Percentiles rank a stretch among this genome's conserved stretches.
Conservation (phyloP, 2,113 vertebrate genomes). For the Indicator maculatus region DNA sequence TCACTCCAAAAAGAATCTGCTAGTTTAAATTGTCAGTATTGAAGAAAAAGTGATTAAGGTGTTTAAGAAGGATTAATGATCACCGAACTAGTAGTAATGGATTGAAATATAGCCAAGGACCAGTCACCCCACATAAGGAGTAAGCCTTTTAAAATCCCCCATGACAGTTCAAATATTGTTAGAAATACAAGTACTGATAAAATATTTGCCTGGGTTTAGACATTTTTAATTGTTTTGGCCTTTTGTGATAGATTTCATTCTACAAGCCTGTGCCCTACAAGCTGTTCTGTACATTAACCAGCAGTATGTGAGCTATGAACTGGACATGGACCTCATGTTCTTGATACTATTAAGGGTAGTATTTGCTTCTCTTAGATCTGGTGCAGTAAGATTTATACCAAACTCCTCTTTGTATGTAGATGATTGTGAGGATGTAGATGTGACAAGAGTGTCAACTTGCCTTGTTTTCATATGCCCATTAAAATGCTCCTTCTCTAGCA, state of each 20-base stretch:
- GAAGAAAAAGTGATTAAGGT: background rate
- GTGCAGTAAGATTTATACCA: background rate
- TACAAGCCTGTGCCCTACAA: background rate
- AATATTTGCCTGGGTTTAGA: background rate
- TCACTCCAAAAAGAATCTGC: background rate
- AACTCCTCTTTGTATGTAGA: background rate
- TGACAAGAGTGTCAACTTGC: background rate
- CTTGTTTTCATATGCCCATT: background rate
- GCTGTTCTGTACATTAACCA: too few species aligned
- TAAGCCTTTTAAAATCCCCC: background rate
- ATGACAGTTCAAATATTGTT: background rate
- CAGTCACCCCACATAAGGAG: background rate
- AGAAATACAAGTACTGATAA: background rate
- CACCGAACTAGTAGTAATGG: background rate
- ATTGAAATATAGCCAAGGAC: background rate
- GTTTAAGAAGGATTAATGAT: background rate
- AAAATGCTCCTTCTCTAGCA: background rate
- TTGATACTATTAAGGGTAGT: background rate
- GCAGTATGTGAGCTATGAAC: background rate
- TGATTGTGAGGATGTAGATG: background rate
- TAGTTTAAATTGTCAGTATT: background rate
- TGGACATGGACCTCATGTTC: rapidly evolving
- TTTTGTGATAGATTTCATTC: background rate
- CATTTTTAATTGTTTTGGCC: background rate
- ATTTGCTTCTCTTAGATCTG: background rate